Conservation (phyloP, 2,888 invertebrate species). For the Scaeva pyrastri region DNA sequence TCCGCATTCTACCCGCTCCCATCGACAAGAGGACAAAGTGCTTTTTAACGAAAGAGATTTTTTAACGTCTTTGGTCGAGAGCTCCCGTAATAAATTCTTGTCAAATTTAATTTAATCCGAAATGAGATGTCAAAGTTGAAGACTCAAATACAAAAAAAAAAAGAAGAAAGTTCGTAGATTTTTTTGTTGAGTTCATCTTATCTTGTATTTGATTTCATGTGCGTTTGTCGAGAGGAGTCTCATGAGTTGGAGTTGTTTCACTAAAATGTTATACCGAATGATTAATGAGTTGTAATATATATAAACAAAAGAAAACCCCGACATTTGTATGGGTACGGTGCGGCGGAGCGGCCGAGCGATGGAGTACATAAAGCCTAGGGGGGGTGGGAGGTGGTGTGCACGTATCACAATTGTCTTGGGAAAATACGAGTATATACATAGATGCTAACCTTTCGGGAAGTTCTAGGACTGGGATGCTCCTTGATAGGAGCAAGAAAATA, state of each 20-base stretch:
- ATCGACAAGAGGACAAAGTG: neutral
- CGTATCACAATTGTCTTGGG: too few species aligned
- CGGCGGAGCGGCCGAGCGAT: too few species aligned
- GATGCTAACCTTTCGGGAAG: too few species aligned
- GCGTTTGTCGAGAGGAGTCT: neutral
- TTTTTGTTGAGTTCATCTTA: constrained; percentile 5
- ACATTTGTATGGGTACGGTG: neutral
- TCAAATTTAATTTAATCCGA: constrained; percentile 32
- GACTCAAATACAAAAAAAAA: neutral
- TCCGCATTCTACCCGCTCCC: neutral
- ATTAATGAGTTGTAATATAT: constrained; percentile 4
- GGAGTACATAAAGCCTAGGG: too few species aligned
- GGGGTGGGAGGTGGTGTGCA: too few species aligned
- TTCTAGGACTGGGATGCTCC: too few species aligned
- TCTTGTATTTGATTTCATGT: constrained; percentile 16
- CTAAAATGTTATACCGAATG: neutral
- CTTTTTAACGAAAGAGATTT: constrained; percentile 21
- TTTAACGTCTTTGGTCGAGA: constrained; percentile 7
- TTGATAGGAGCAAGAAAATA: too few species aligned
- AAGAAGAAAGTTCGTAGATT: neutral
- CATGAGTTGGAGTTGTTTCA: neutral
- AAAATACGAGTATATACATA: too few species aligned
- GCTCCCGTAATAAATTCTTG: constrained; percentile 23
- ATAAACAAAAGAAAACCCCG: neutral
- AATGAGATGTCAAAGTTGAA: constrained; percentile 38